These are phyloP conservation scores for Pachyuromys duprasi DNA, from an alignment of 2,797 vertebrate species.

Conservation along the genomic window DNA sequence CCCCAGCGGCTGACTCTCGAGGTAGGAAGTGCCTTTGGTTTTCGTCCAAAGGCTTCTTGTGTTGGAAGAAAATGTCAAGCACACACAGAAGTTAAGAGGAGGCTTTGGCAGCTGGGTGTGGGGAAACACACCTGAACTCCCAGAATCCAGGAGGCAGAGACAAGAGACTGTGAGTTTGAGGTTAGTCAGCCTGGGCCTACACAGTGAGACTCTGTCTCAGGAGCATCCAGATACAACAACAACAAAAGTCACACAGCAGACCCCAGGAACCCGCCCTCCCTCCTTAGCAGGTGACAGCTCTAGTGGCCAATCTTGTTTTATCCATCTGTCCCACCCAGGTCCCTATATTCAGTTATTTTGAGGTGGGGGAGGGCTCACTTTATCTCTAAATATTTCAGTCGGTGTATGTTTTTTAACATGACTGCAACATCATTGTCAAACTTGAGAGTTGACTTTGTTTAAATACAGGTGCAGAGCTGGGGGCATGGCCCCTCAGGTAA, in stretches of 20 bases:
- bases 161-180: neutral
- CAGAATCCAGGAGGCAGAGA: neutral
- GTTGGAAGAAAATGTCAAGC: neutral
- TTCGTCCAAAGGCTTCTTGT: neutral
- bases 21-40: no score
- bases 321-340: no score
- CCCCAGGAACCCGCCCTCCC: accelerated
- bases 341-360: neutral
- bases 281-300: neutral
- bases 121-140: neutral
- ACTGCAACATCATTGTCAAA: neutral
- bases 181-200: neutral
- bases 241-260: neutral
- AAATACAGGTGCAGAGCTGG: neutral
- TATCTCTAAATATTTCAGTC: neutral
- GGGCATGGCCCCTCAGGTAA: neutral
- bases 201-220: neutral
- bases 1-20: neutral
- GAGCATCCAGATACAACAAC: neutral
- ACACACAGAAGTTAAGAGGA: neutral
- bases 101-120: neutral
- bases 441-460: neutral
- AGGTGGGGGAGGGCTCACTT: neutral
- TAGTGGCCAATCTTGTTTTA: no score
- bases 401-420: neutral